Evolutionary conservation across 2,888 invertebrate species (phyloP).

Genomic region (Cyclophora albipunctata): DNA sequence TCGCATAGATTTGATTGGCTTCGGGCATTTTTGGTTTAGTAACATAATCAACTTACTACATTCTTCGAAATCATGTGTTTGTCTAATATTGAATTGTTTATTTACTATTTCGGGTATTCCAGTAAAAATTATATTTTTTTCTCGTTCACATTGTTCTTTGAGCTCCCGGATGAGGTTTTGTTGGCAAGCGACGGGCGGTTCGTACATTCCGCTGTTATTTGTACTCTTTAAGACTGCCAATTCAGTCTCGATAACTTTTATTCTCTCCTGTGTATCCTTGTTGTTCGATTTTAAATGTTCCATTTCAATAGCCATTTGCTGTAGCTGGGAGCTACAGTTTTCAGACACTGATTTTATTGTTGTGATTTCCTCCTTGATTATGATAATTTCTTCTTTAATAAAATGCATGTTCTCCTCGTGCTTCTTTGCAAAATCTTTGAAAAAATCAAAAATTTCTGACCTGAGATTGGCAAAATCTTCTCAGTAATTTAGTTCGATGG

Average conservation of each 20-base stretch:
- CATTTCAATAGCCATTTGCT: constrained; percentile 6
- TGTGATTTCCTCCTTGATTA: no score
- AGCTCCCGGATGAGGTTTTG: constrained; percentile 20
- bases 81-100: constrained; percentile 7
- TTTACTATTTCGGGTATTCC: constrained; percentile 15
- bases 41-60: constrained; percentile 4
- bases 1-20: constrained; percentile 14
- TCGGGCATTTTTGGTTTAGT: constrained; percentile 12
- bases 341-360: not conserved
- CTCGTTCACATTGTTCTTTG: not conserved
- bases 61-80: constrained; percentile 10
- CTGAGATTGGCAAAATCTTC: no score
- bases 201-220: not conserved
- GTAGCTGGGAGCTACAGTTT: not conserved
- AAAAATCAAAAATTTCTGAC: no score
- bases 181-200: constrained; percentile 4
- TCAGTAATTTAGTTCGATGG: no score
- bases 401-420: no score
- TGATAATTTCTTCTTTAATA: no score
- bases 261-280: constrained; percentile 6
- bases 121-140: constrained; percentile 19
- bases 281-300: constrained; percentile 8
- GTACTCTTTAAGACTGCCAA: constrained; percentile 5
- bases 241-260: constrained; percentile 8
- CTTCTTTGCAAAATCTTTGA: no score